phyloP scores from a whole-genome alignment of 2,888 invertebrate species.

The Coremacera marginata region DNA sequence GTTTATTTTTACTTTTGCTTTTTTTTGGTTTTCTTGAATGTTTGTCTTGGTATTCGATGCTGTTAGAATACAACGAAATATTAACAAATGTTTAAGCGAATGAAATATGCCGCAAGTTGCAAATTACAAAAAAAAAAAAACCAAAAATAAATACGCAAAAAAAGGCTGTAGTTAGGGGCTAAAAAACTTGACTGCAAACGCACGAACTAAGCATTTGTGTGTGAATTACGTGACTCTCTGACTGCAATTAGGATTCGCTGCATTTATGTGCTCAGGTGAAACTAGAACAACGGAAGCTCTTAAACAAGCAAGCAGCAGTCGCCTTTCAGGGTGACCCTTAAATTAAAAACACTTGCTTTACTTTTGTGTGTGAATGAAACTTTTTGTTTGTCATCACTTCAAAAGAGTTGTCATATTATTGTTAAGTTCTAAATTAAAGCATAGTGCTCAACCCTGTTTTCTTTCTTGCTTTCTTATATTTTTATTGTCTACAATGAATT shows the following conservation, averaged over 20 bases:
- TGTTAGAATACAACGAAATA: too few species aligned
- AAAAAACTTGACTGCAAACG: background rate
- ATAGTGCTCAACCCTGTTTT: background rate
- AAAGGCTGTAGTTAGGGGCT: background rate
- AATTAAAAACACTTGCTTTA: background rate
- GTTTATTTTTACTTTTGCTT: too few species aligned
- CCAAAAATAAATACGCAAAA: too few species aligned
- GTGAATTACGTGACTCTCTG: conserved; percentile 8
- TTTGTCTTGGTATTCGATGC: too few species aligned
- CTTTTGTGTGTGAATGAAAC: background rate
- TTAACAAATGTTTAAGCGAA: too few species aligned
- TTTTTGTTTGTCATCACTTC: background rate
- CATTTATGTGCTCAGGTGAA: conserved; percentile 17
- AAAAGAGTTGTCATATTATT: too few species aligned
- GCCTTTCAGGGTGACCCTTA: background rate
- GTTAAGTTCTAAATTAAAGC: background rate
- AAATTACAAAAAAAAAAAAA: background rate
- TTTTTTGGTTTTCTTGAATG: too few species aligned
- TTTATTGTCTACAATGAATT: background rate
- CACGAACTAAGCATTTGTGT: background rate
- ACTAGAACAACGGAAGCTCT: conserved; percentile 15
- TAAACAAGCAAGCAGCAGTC: too few species aligned
- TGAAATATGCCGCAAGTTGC: too few species aligned
- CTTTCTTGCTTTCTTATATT: background rate
- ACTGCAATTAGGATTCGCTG: conserved; percentile 21